Percentiles rank a stretch among this genome's conserved stretches.
phyloP scores from a whole-genome alignment of 1,140 invertebrate genomes.

The Drosophila arawakana region DNA sequence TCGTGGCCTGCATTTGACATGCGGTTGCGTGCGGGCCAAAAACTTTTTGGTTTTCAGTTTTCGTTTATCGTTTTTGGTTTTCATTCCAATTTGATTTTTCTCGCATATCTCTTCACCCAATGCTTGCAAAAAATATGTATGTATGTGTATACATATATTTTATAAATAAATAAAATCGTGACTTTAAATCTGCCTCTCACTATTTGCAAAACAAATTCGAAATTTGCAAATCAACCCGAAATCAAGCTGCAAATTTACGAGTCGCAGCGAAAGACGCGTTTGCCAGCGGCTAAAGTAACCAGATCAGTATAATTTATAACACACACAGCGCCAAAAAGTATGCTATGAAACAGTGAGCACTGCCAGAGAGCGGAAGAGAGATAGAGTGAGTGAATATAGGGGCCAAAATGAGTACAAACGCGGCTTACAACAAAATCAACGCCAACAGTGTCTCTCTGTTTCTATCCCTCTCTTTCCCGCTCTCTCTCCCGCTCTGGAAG shows the following conservation, averaged over 20 bases:
- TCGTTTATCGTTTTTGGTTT: constrained; percentile 3
- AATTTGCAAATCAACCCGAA: constrained; percentile 56
- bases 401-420: constrained; percentile 55
- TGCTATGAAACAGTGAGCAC: constrained; percentile 48
- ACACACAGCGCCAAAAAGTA: constrained; percentile 32
- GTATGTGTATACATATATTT: too few species aligned
- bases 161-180: too few species aligned
- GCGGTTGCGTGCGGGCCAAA: constrained; percentile 65
- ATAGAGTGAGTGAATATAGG: background rate
- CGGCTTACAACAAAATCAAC: constrained; percentile 68
- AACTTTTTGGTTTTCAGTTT: constrained; percentile 25
- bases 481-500: constrained; percentile 31
- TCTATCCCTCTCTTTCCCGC: background rate
- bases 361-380: background rate
- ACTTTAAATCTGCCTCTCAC: background rate
- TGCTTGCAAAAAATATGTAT: too few species aligned
- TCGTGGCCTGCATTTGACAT: constrained; percentile 77
- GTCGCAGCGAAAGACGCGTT: constrained; percentile 30
- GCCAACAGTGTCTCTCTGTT: constrained; percentile 33
- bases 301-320: constrained; percentile 73
- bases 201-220: constrained; percentile 17
- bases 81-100: background rate
- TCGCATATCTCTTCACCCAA: too few species aligned
- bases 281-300: constrained; percentile 41
- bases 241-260: constrained; percentile 63